Evolutionary conservation across 2,113 vertebrate species (phyloP).

Genomic region (Lagopus leucura): DNA sequence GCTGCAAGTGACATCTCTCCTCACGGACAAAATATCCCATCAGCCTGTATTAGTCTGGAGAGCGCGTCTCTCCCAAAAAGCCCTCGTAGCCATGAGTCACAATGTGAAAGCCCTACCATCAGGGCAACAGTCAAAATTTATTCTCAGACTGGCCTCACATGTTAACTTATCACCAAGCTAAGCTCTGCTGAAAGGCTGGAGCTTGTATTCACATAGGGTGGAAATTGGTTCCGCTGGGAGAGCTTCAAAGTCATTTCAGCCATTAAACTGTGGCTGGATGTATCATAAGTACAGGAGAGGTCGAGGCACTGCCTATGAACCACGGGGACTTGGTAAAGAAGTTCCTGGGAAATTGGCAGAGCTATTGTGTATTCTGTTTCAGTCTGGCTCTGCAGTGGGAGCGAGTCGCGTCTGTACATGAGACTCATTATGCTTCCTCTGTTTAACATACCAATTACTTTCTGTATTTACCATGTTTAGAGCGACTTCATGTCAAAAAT

Average conservation of each 20-base stretch:
- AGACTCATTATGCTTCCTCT: conserved; percentile 52
- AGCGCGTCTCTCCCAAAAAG: conserved; percentile 35
- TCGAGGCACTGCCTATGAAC: conserved; percentile 36
- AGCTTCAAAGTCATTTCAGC: conserved; percentile 75
- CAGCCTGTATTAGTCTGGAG: conserved; percentile 23
- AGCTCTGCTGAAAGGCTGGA: conserved; percentile 61
- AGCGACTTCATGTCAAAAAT: conserved; percentile 58
- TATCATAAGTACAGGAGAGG: conserved; percentile 69
- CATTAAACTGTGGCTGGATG: conserved; percentile 75
- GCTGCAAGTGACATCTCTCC: conserved; percentile 38
- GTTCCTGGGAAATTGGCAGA: conserved; percentile 29
- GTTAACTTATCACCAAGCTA: conserved; percentile 70
- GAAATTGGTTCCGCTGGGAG: conserved; percentile 77
- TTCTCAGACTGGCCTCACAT: conserved; percentile 55
- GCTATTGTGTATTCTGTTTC: conserved; percentile 25
- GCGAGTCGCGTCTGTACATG: conserved; percentile 30
- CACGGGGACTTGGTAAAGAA: conserved; percentile 56
- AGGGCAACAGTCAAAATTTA: conserved; percentile 58
- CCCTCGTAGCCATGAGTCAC: background rate
- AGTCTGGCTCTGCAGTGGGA: background rate
- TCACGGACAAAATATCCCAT: conserved; percentile 31
- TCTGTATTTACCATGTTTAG: conserved; percentile 54
- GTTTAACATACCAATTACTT: conserved; percentile 61
- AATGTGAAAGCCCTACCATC: conserved; percentile 51
- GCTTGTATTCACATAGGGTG: conserved; percentile 69